These are phyloP conservation scores for Rhagonycha lutea DNA, from an alignment of 2,888 invertebrate species.

Conservation along the genomic window DNA sequence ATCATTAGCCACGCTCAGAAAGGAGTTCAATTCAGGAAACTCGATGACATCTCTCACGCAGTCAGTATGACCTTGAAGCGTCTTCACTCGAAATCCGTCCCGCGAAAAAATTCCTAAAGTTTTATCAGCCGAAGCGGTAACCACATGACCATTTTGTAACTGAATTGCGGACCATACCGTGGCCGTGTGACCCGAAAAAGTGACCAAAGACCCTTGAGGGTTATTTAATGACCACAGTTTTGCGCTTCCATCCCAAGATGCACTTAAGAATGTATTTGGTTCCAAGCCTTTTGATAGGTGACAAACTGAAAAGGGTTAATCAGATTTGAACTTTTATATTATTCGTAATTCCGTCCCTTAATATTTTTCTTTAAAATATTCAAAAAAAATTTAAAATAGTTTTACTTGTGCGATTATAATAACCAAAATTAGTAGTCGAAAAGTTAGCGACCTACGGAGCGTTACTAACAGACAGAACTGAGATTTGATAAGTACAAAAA, in stretches of 20 bases:
- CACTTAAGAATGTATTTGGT: constrained; percentile 70
- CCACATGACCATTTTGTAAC: constrained; percentile 61
- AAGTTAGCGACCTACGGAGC: constrained; percentile 15
- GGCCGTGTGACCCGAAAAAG: constrained; percentile 73
- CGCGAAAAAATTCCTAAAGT: constrained; percentile 82
- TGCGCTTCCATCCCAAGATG: constrained; percentile 93
- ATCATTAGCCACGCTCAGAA: constrained; percentile 93
- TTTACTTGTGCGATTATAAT: too few relatives aligned
- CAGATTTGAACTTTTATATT: not conserved
- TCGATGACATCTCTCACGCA: constrained; percentile 84
- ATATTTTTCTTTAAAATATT: too few relatives aligned
- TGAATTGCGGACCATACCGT: constrained; percentile 84
- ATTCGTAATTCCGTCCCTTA: too few relatives aligned
- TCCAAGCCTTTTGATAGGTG: constrained; percentile 55
- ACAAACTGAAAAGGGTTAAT: constrained; percentile 54
- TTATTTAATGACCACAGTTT: constrained; percentile 76
- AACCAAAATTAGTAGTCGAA: too few relatives aligned
- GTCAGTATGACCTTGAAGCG: constrained; percentile 84
- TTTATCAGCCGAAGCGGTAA: constrained; percentile 94
- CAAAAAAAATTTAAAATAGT: too few relatives aligned
- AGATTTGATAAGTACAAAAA: not conserved
- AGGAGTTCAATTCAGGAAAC: constrained; percentile 67
- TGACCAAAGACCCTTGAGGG: constrained; percentile 57
- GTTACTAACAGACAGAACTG: not conserved
- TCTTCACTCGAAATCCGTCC: constrained; percentile 67